Evolutionary conservation across 2,113 vertebrate genomes (phyloP).

Genomic region (Plotosus lineatus): DNA sequence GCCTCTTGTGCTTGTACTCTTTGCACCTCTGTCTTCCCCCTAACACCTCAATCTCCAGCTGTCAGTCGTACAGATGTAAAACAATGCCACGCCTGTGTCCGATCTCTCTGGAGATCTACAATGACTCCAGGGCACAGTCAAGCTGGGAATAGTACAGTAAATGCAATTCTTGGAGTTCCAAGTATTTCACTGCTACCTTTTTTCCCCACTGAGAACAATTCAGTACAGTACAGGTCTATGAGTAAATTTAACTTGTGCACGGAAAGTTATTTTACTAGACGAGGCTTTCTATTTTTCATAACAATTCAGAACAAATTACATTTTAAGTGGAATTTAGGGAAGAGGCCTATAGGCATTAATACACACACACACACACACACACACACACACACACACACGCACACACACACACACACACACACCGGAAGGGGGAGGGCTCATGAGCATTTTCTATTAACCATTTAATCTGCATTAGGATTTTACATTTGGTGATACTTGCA

Average conservation of each 20-base stretch:
- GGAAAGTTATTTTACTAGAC: background rate
- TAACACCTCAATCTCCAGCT: conserved; percentile 22
- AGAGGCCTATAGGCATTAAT: no score
- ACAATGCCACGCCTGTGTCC: conserved; percentile 41
- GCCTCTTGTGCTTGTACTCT: conserved; percentile 41
- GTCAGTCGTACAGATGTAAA: conserved; percentile 21
- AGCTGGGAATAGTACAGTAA: background rate
- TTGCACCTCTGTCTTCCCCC: conserved; percentile 27
- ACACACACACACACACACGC: no score
- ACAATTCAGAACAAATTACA: background rate
- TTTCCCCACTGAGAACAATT: background rate
- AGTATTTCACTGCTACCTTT: background rate
- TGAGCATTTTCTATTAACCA: background rate
- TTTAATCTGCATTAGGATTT: background rate
- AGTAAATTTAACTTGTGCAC: background rate
- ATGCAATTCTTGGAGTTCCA: background rate
- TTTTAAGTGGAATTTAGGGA: no score
- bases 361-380: no score
- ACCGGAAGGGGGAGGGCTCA: no score
- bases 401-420: no score
- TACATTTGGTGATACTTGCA: background rate
- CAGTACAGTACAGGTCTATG: background rate
- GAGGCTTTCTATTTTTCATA: background rate
- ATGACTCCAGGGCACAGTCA: conserved; percentile 18
- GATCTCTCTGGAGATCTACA: conserved; percentile 4